Evolutionary conservation across 2,113 vertebrate genomes (phyloP).

Genomic region (Sakesphorus luctuosus): DNA sequence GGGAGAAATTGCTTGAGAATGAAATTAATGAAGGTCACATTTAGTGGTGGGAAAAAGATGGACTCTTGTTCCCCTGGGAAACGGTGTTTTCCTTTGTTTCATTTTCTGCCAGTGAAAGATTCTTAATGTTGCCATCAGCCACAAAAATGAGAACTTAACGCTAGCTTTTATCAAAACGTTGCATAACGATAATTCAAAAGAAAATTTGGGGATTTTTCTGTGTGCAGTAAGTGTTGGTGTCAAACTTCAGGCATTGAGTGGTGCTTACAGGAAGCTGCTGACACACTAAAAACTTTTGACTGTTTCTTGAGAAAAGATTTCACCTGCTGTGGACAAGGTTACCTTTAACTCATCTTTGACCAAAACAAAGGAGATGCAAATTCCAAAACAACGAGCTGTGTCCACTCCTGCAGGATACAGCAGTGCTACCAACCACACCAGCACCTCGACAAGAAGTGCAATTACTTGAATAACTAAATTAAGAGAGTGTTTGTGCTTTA

Average conservation of each 20-base stretch:
- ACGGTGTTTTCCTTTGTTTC: not conserved
- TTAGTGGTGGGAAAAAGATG: not conserved
- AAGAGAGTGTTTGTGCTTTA: not conserved
- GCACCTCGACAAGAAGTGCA: not conserved
- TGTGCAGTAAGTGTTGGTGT: not conserved
- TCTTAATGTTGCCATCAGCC: not conserved
- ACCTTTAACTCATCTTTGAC: not conserved
- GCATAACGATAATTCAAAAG: not conserved
- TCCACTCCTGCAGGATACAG: not conserved
- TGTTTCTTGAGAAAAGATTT: not conserved
- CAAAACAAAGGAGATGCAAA: not conserved
- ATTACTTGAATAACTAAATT: not conserved
- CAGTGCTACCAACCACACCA: not conserved
- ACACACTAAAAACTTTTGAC: not conserved
- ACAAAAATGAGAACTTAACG: not conserved
- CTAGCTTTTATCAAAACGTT: not conserved
- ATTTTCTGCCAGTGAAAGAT: not conserved
- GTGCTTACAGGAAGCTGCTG: not conserved
- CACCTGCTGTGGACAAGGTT: not conserved
- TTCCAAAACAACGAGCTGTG: not conserved
- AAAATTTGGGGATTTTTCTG: not conserved
- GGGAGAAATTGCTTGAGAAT: not conserved
- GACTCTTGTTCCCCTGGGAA: not conserved
- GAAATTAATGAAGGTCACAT: constrained; percentile 22
- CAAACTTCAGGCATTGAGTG: not conserved